Base-by-base conservation (phyloP, 2,797 vertebrate species). In the Sphenodon punctatus region DNA sequence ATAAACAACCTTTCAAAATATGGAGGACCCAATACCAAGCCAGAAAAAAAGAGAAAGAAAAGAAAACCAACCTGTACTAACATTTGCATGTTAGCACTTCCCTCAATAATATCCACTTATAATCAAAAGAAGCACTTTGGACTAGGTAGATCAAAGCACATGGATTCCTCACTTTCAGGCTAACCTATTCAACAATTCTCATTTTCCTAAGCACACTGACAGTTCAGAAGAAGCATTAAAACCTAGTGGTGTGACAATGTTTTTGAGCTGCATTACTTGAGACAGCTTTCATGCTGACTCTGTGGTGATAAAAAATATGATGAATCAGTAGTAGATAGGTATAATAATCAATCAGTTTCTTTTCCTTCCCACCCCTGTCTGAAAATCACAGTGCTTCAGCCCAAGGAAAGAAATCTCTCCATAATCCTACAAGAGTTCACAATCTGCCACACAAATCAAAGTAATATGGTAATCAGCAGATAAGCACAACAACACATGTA, bases 361-460 rank as follows among this genome's bases (percentile, higher is more conserved):
- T 76, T 94, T 83, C 69, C 76, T 87, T 81, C 69, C 75, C 88
- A 74, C 85, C 48, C 88, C 77, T 92, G 80, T 80, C 61, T 93
- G 77, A 94, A 92, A 93, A 88, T 84, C 81, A 86, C 78, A 90
- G 78, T 89, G 85, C 79, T 90, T 83, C 85, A 89, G 90, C 91
- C 75, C 41, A 38, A 41, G 83, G 86, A 91, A 93, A 86, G 87
- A 92, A 90, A 82, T 90, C 45, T 93, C 88, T 90, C 68, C 75
- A 82, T 91, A 93, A 91, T 92, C 89, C 93, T 91, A 67, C 32
- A 91, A 82, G 87, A 94, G 75, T 87, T 90, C 91, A 81, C 91
- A 93, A 92, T 93, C 94, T 93, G 87, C 89, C 89, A 88, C 82
- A 89, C 88, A 87, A 94, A 95, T 95, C 91, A 93, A 89, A 89